Evolutionary conservation across 1,140 invertebrate species (phyloP), one percentile per base, ranked within the genome.

Genomic region (Panulirus ornatus): DNA sequence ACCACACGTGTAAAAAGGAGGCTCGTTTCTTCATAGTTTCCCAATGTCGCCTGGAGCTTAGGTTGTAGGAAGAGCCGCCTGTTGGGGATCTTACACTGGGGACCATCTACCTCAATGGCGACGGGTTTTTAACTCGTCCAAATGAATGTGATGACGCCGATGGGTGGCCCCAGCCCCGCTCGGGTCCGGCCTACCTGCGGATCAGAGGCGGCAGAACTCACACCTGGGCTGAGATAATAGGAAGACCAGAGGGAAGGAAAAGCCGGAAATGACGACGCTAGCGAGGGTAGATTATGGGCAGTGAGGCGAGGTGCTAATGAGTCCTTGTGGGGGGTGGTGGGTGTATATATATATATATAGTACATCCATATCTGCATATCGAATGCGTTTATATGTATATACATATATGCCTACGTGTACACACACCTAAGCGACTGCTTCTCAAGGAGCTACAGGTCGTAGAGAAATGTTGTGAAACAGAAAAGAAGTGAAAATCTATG

Each of bases 161-260:
- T 71, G n/a, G n/a, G n/a, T n/a, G n/a, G n/a, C n/a, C n/a, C n/a
- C n/a, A n/a, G 47, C 36, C 36, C 16, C 30, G 44, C 51, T n/a
- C 66, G 54, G 44, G 42, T 42, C 30, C 38, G 44, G 63, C 19
- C 42, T 89, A 89, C 88, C 88, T 83, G 79, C 34, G 79, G 88
- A 89, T 89, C 88, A 89, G 44, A 76, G 88, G 88, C 88, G 88
- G 88, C 79, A 51, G 58, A 83, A 51, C 88, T 89, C 79, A 89
- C 88, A 89, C 88, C 88, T 89, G 88, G 79, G 27, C 42, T 30
- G 81, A 71, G 70, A 75, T 89, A 89, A 89, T 89, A 70, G 76
- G 88, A 89, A 73, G 63, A 73, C 44, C 70, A 44, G 22, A 70
- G 42, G 66, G 42, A 36, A 51, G 71, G 70, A 22, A 27, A 86